Percentiles rank a stretch among this genome's conserved stretches.
These are phyloP conservation scores for Muscicapa striata DNA, from an alignment of 2,797 vertebrate species.

Conservation along the genomic window DNA sequence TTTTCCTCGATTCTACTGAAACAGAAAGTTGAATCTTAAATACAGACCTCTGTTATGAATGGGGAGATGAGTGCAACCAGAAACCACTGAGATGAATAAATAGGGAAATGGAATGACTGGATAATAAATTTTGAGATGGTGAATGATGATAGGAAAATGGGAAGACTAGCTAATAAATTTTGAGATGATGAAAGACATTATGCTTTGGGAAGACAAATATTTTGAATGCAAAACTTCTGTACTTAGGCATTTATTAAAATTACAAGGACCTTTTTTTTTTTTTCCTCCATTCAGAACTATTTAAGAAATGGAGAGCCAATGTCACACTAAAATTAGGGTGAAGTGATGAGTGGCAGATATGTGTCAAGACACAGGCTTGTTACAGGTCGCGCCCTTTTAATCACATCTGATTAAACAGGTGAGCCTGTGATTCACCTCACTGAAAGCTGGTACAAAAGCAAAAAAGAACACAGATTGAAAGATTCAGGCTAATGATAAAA, in stretches of 20 bases:
- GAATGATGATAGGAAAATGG: not conserved
- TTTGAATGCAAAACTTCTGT: not conserved
- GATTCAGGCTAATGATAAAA: not conserved
- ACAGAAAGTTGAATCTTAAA: not conserved
- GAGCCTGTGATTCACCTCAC: not conserved
- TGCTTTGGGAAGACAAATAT: not conserved
- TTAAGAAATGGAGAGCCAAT: not conserved
- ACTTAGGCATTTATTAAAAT: not conserved
- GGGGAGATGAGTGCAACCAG: not conserved
- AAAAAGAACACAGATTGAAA: not conserved
- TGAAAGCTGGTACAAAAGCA: not conserved
- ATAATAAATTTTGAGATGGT: not conserved
- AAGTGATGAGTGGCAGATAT: not conserved
- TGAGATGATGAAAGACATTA: not conserved
- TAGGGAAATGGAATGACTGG: not conserved
- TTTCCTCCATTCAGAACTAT: not conserved
- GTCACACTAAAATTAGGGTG: not conserved
- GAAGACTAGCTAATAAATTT: not conserved
- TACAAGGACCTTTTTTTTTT: fast-evolving
- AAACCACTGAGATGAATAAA: not conserved
- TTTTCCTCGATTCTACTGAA: not conserved
- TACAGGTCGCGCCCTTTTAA: not conserved
- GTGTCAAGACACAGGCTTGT: not conserved
- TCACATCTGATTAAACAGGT: not conserved
- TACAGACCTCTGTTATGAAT: not conserved